Percentiles rank a stretch among this genome's conserved stretches.
Conservation (phyloP, 2,797 vertebrate genomes). For the Takifugu rubripes region DNA sequence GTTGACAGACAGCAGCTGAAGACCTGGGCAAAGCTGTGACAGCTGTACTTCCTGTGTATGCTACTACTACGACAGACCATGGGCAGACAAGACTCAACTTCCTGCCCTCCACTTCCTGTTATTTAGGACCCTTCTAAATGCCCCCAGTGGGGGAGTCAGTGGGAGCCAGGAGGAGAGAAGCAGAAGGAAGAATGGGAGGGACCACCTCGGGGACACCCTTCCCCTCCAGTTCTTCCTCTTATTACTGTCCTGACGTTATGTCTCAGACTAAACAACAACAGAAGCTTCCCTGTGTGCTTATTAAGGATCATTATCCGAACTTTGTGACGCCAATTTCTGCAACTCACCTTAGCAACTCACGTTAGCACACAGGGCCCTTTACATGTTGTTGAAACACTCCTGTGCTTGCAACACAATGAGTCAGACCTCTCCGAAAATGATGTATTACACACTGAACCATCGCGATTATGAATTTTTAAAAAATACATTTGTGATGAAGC, state of each 20-base stretch:
- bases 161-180: conserved; percentile 31
- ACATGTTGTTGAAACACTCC: conserved; percentile 61
- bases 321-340: conserved; percentile 40
- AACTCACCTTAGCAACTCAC: conserved; percentile 49
- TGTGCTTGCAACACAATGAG: conserved; percentile 65
- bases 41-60: conserved; percentile 68
- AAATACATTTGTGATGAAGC: conserved; percentile 26
- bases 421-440: conserved; percentile 40
- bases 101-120: conserved; percentile 82
- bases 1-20: conserved; percentile 61
- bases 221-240: conserved; percentile 67
- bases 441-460: conserved; percentile 51
- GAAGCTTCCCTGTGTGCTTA: conserved; percentile 66
- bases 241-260: conserved; percentile 66
- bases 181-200: conserved; percentile 55
- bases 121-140: conserved; percentile 71
- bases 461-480: conserved; percentile 30
- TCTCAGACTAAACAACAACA: conserved; percentile 81
- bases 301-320: conserved; percentile 62
- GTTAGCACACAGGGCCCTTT: conserved; percentile 52
- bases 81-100: conserved; percentile 75
- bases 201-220: conserved; percentile 69
- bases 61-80: conserved; percentile 64
- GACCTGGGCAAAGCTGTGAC: conserved; percentile 61
- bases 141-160: conserved; percentile 50